Base-by-base conservation (phyloP, 2,113 vertebrate species). In the Lepus timidus region DNA sequence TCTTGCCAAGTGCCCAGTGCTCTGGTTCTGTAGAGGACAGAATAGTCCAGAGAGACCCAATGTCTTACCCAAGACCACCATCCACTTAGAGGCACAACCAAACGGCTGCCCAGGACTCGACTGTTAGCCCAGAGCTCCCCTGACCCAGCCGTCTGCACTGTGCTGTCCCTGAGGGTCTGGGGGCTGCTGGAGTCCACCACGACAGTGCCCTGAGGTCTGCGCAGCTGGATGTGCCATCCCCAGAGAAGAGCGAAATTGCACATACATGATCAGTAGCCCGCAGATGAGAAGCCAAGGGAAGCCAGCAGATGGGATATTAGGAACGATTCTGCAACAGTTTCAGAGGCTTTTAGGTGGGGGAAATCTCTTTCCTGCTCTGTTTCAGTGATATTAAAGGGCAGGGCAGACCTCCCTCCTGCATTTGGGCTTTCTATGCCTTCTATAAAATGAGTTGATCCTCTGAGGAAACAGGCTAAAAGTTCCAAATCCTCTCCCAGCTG, bases 351-450 rank as follows among this genome's bases (percentile, higher is more conserved):
- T 85, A 44, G 93, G 6, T 27, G 62, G 9, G 31, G 51, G 39
- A 36, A 87, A 82, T 93, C 90, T 95, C 29, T 79, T 94, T 94
- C 89, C 52, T 22, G 33, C 25, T 36, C 17, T 12, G 25, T 84
- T 68, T 81, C 33, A 64, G 75, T 49, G 88, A 80, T 82, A 89
- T 91, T 94, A 96, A 82, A 95, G 94, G 61, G 62, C 61, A 84
- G 70, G 36, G 13, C 31, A 64, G 82, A 83, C 75, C 39, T 49
- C 39, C 61, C 44, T 76, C 31, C 33, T 68, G 6, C 49, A 64
- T 58, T 71, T 51, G 29, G 70, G 36, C 36, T 85, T 64, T 64
- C 74, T 88, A 23, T 70, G 23, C 65, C 55, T 90, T 85, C 31
- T 95, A 55, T 87, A 80, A 92, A 95, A 70, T 29, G 6, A 6